These are phyloP conservation scores for Portunus trituberculatus DNA, from an alignment of 1,140 invertebrate species.

Conservation along the genomic window DNA sequence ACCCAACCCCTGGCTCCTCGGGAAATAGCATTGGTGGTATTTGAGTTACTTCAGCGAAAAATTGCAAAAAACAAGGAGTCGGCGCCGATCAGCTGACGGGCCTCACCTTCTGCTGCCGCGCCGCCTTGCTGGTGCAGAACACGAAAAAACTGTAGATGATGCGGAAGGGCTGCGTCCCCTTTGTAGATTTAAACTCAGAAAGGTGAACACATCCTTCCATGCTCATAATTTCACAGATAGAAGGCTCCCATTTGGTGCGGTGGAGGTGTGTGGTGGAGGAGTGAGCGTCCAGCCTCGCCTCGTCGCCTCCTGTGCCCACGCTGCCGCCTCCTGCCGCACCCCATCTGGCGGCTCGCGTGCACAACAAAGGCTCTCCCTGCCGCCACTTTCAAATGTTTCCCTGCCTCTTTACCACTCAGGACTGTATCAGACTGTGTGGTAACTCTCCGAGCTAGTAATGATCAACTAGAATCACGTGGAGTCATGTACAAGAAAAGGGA, in stretches of 20 bases:
- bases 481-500: too few relatives aligned
- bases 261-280: not conserved
- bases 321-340: constrained; percentile 38
- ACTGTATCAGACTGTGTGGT: too few relatives aligned
- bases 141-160: constrained; percentile 74
- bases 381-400: not conserved
- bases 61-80: constrained; percentile 41
- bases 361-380: constrained; percentile 36
- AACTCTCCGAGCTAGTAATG: too few relatives aligned
- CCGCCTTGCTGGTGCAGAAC: constrained; percentile 74
- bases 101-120: constrained; percentile 71
- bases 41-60: constrained; percentile 39
- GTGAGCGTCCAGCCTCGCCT: not conserved
- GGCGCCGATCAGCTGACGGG: constrained; percentile 74
- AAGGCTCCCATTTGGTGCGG: constrained; percentile 62
- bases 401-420: not conserved
- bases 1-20: not conserved
- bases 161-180: constrained; percentile 74
- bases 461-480: too few relatives aligned
- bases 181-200: constrained; percentile 71
- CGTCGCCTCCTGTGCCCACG: constrained; percentile 53
- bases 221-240: constrained; percentile 66
- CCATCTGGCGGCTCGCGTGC: constrained; percentile 43
- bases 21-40: too few relatives aligned
- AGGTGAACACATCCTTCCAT: constrained; percentile 76